Percentiles rank a stretch among this genome's conserved stretches.
phyloP scores from a whole-genome alignment of 2,888 invertebrate species.

The Podabrus alpinus region DNA sequence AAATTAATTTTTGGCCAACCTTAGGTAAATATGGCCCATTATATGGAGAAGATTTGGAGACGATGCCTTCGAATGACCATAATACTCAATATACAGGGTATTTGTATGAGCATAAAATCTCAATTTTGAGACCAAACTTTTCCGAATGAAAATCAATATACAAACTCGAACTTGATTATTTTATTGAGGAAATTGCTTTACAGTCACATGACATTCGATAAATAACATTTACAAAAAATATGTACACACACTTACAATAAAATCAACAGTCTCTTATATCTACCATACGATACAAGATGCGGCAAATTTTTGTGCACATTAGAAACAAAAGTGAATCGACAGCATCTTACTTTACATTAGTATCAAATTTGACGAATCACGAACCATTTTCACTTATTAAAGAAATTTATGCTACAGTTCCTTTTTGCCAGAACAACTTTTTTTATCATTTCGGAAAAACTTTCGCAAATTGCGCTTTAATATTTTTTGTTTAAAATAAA shows the following conservation, averaged over 20 bases:
- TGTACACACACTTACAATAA: background rate
- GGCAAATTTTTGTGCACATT: background rate
- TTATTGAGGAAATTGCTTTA: background rate
- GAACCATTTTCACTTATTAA: background rate
- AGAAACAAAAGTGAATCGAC: background rate
- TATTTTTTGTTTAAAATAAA: background rate
- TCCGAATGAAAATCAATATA: no score
- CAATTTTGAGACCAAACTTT: no score
- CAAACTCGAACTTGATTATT: background rate
- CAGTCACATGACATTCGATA: background rate
- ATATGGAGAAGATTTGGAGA: no score
- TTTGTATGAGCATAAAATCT: no score
- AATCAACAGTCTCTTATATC: background rate
- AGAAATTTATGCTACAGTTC: background rate
- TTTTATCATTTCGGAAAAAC: background rate
- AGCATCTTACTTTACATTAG: background rate
- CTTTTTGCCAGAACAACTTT: no score
- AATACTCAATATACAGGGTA: no score
- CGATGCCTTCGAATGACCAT: no score
- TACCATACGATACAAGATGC: background rate
- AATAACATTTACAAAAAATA: background rate
- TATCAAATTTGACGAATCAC: background rate
- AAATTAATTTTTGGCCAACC: no score
- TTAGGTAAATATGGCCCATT: no score
- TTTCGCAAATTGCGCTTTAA: background rate